phyloP scores from a whole-genome alignment of 2,113 vertebrate species.

The Callithrix jacchus region DNA sequence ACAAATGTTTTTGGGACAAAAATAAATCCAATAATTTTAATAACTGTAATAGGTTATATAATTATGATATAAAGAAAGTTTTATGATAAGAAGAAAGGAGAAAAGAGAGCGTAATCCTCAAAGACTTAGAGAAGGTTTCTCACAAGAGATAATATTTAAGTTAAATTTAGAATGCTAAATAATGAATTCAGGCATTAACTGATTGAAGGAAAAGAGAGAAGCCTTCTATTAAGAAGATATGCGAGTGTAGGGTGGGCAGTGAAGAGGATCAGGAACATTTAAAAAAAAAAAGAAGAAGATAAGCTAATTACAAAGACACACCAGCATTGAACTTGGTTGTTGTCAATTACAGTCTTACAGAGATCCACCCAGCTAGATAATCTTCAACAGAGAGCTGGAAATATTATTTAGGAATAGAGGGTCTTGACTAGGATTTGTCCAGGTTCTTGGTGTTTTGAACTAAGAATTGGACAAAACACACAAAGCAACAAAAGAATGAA shows the following conservation, averaged over 20 bases:
- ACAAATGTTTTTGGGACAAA: neutral
- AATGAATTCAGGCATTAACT: neutral
- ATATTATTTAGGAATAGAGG: neutral
- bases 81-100: neutral
- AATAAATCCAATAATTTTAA: neutral
- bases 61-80: neutral
- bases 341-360: neutral
- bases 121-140: neutral
- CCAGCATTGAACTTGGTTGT: neutral
- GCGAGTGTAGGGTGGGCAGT: too few species aligned
- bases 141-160: neutral
- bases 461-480: too few species aligned
- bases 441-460: too few species aligned
- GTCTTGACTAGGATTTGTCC: too few species aligned
- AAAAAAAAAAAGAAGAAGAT: neutral
- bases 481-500: too few species aligned
- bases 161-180: neutral
- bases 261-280: too few species aligned
- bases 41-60: neutral
- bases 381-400: neutral
- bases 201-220: neutral
- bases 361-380: neutral
- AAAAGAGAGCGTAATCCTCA: neutral
- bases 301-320: neutral
- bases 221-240: neutral